Evolutionary conservation across 2,888 invertebrate genomes (phyloP).

Genomic region (Cybosia mesomella): DNA sequence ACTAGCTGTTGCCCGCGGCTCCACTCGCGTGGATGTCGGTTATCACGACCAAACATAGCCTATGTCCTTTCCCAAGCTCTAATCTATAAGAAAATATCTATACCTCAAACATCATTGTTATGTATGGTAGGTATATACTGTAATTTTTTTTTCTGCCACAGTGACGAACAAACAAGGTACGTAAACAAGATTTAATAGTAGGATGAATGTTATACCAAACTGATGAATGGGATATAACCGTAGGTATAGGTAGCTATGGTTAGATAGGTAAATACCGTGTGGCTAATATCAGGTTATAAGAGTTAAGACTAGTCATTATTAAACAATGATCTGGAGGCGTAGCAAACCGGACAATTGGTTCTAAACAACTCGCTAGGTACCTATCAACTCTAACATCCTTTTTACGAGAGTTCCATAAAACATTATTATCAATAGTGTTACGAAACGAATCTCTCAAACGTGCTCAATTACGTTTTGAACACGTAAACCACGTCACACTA

Average conservation of each 20-base stretch:
- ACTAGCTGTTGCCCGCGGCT: too few relatives aligned
- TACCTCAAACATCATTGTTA: not conserved
- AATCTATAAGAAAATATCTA: not conserved
- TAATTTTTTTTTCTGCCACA: constrained; percentile 33
- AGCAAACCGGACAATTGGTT: constrained; percentile 46
- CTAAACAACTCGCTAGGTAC: constrained; percentile 32
- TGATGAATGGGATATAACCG: not conserved
- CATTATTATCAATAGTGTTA: constrained; percentile 16
- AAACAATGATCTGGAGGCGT: constrained; percentile 55
- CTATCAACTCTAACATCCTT: constrained; percentile 23
- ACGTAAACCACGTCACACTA: not conserved
- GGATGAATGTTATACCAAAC: constrained; percentile 11
- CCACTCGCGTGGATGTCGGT: too few relatives aligned
- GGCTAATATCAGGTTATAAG: constrained; percentile 48
- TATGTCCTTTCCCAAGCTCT: too few relatives aligned
- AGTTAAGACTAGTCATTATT: constrained; percentile 47
- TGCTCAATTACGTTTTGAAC: not conserved
- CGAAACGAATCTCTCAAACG: constrained; percentile 23
- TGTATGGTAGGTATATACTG: not conserved
- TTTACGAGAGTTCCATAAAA: constrained; percentile 14
- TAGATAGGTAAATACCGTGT: constrained; percentile 46
- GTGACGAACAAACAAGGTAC: not conserved
- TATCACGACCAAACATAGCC: too few relatives aligned
- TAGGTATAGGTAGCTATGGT: constrained; percentile 4
- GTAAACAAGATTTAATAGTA: not conserved